A percentile compares a stretch with the other conserved stretches of the same genome.
phyloP scores from a whole-genome alignment of 2,113 vertebrate genomes.

The Coptodon bakossiorum region DNA sequence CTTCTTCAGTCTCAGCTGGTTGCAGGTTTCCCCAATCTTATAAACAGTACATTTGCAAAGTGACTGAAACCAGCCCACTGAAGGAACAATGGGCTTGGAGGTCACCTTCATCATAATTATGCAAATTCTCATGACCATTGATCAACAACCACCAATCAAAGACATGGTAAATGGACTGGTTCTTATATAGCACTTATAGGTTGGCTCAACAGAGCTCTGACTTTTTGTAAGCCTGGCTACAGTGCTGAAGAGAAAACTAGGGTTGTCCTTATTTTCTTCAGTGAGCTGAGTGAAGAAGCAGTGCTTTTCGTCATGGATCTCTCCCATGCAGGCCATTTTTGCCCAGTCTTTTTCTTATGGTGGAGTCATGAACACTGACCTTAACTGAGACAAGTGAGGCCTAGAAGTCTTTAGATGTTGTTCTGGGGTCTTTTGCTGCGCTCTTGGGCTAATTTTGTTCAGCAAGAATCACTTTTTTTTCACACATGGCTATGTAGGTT shows the following conservation, averaged over 20 bases:
- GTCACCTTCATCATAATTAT: not conserved
- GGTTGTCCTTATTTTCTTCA: not conserved
- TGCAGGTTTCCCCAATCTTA: not conserved
- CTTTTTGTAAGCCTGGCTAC: not conserved
- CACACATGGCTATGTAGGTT: not conserved
- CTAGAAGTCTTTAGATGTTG: not conserved
- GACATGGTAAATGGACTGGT: not conserved
- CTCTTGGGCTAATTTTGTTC: not conserved
- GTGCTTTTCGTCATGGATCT: not conserved
- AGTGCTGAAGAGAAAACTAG: not conserved
- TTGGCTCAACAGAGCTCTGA: not conserved
- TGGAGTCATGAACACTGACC: not conserved
- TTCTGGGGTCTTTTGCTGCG: not conserved
- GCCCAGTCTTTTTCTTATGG: not conserved
- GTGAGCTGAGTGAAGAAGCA: not conserved
- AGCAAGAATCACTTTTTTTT: not conserved
- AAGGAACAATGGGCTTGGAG: not conserved
- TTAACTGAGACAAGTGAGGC: not conserved
- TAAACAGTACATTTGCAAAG: not conserved
- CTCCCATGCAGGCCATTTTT: not conserved
- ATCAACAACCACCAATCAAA: not conserved
- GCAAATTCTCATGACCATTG: not conserved
- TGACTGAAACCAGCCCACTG: not conserved
- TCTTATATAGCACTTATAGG: not conserved
- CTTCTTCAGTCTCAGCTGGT: not conserved